These are phyloP conservation scores for Drosophila multiciliata DNA, from an alignment of 2,888 invertebrate species.

Conservation along the genomic window DNA sequence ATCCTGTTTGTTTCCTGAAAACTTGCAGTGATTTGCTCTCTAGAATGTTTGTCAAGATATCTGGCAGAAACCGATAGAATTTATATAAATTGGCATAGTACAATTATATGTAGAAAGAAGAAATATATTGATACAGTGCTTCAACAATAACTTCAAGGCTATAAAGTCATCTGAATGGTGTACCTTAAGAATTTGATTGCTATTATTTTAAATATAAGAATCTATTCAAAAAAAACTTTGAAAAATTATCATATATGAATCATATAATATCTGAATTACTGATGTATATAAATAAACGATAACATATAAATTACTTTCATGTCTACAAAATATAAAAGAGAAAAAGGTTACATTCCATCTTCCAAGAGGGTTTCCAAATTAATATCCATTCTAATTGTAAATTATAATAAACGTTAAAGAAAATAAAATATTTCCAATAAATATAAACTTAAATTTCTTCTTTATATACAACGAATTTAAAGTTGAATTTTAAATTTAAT, in stretches of 20 bases:
- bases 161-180: background rate
- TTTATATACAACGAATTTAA: background rate
- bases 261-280: background rate
- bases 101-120: background rate
- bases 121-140: background rate
- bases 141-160: background rate
- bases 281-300: background rate
- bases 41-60: background rate
- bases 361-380: background rate
- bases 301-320: background rate
- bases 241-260: background rate
- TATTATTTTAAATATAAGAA: background rate
- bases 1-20: background rate
- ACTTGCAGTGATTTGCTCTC: background rate
- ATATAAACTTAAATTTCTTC: background rate
- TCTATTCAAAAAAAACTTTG: background rate
- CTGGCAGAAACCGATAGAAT: background rate
- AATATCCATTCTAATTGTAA: background rate
- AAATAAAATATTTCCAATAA: accelerated
- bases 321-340: background rate
- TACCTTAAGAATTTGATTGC: background rate
- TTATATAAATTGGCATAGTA: background rate
- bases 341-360: background rate
- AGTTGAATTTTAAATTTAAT: background rate
- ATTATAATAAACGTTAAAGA: background rate